These are phyloP conservation scores for Cottoperca gobio DNA, from an alignment of 2,797 vertebrate species.

Conservation along the genomic window DNA sequence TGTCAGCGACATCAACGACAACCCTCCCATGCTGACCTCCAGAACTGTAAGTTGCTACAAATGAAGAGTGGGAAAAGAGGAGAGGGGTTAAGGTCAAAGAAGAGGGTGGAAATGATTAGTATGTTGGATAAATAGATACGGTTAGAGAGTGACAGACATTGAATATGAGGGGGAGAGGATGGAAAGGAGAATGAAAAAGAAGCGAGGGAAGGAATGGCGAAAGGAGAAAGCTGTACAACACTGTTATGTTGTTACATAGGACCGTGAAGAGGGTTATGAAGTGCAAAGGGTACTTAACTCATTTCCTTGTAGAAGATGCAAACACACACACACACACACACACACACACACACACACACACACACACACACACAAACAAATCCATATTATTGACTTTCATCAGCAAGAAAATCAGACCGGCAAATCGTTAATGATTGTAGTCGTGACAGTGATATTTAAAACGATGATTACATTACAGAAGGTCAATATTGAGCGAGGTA, in stretches of 20 bases:
- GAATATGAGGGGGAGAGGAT: neutral
- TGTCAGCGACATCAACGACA: constrained; percentile 95
- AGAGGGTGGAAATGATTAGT: constrained; percentile 21
- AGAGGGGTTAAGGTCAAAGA: constrained; percentile 19
- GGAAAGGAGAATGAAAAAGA: neutral
- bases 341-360: constrained; percentile 21
- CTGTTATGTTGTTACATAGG: neutral
- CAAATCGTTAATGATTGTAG: constrained; percentile 67
- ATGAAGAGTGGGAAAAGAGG: constrained; percentile 12
- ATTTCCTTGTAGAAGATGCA: constrained; percentile 33
- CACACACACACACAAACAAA: constrained; percentile 23
- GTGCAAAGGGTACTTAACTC: constrained; percentile 30
- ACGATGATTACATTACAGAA: constrained; percentile 68
- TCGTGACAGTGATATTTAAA: constrained; percentile 66
- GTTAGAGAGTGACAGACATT: neutral
- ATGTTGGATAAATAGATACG: neutral
- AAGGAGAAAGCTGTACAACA: neutral
- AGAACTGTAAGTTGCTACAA: constrained; percentile 88
- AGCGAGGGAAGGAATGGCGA: neutral
- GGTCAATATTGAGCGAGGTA: constrained; percentile 57
- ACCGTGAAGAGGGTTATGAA: constrained; percentile 23
- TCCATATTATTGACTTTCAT: constrained; percentile 72
- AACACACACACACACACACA: constrained; percentile 8
- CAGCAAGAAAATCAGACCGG: constrained; percentile 59
- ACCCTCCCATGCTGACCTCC: constrained; percentile 92